phyloP scores from a whole-genome alignment of 2,797 vertebrate genomes.

The Sebastes trivittatus region DNA sequence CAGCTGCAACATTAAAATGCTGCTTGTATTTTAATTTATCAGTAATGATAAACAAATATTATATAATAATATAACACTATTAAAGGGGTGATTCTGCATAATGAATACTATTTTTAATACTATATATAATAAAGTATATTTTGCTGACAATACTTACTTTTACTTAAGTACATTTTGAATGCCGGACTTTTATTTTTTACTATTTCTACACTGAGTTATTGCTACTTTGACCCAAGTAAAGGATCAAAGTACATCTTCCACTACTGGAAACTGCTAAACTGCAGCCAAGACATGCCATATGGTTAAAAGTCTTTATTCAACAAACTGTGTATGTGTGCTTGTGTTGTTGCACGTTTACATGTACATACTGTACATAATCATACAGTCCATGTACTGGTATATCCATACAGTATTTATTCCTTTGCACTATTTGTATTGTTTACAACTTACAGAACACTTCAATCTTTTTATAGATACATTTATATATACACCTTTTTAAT shows the following conservation, averaged over 20 bases:
- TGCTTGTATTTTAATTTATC: too few species aligned
- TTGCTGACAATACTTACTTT: neutral
- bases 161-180: neutral
- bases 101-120: neutral
- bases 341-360: too few species aligned
- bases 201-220: neutral
- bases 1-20: too few species aligned
- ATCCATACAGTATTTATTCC: too few species aligned
- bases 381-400: too few species aligned
- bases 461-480: too few species aligned
- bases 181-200: neutral
- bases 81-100: neutral
- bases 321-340: too few species aligned
- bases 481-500: too few species aligned
- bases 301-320: neutral
- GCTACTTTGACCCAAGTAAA: neutral
- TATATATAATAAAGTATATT: neutral
- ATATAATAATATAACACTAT: neutral
- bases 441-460: too few species aligned
- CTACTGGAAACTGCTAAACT: too few species aligned
- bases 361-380: too few species aligned
- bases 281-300: neutral
- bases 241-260: neutral
- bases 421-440: too few species aligned
- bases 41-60: neutral